Conservation (phyloP, 2,113 vertebrate species). For the Podarcis muralis region DNA sequence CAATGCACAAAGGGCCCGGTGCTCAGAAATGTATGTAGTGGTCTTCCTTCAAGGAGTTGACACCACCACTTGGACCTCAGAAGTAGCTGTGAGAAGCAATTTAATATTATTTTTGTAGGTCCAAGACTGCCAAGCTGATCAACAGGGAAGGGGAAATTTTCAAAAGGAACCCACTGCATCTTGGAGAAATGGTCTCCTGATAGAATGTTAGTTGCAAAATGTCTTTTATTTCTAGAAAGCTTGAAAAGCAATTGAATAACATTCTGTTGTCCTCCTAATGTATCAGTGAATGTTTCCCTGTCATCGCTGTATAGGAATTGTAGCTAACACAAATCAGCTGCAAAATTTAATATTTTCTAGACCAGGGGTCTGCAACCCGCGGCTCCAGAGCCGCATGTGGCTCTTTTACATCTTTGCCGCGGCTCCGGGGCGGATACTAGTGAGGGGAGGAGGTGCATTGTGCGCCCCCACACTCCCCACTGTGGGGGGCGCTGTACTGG, state of each 20-base stretch:
- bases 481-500: too few species aligned
- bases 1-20: too few species aligned
- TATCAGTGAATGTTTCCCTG: background rate
- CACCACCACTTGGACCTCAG: background rate
- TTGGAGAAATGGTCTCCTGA: background rate
- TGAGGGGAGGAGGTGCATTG: too few species aligned
- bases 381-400: too few species aligned
- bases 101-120: background rate
- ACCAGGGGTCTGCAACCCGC: too few species aligned
- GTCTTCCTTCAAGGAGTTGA: background rate
- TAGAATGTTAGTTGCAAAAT: background rate
- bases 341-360: conserved; percentile 1
- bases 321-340: background rate
- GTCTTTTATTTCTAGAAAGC: background rate
- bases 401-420: too few species aligned
- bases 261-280: background rate
- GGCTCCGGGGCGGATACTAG: too few species aligned
- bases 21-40: background rate
- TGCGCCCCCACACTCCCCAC: too few species aligned
- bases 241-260: background rate
- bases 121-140: background rate
- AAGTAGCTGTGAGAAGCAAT: background rate
- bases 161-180: background rate
- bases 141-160: background rate
- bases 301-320: background rate